Percentiles rank a stretch among this genome's conserved stretches.
phyloP scores from a whole-genome alignment of 2,113 vertebrate species.

The Xerus inauris region DNA sequence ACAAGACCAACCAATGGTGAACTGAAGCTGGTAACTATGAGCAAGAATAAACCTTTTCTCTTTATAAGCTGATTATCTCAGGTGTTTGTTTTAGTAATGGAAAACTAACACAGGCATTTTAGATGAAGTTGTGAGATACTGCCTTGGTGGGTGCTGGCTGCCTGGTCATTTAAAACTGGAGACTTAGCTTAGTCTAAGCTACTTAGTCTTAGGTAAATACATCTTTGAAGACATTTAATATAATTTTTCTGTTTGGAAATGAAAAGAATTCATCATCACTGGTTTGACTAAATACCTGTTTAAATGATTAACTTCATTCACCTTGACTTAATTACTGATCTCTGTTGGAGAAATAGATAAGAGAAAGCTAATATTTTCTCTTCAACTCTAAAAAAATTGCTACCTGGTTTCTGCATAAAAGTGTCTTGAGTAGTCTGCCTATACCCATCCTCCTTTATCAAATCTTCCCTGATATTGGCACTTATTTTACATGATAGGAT shows the following conservation, averaged over 20 bases:
- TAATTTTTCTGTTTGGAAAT: slow-evolving; percentile 14
- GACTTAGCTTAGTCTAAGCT: background rate
- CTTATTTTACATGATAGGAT: background rate
- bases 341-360: background rate
- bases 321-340: slow-evolving; percentile 6
- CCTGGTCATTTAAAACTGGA: background rate
- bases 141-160: background rate
- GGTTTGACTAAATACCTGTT: slow-evolving; percentile 28
- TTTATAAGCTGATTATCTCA: background rate
- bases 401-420: background rate
- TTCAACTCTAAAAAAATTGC: background rate
- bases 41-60: background rate
- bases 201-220: background rate
- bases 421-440: background rate
- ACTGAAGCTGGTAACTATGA: background rate
- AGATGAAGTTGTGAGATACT: background rate
- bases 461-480: background rate
- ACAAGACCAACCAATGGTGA: background rate
- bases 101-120: background rate
- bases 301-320: background rate
- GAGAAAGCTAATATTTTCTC: slow-evolving; percentile 7
- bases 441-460: background rate
- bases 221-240: background rate
- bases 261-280: background rate
- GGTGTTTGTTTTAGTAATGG: background rate